Conservation (phyloP, 1,140 invertebrate genomes). For the Macrostomum lignano region DNA sequence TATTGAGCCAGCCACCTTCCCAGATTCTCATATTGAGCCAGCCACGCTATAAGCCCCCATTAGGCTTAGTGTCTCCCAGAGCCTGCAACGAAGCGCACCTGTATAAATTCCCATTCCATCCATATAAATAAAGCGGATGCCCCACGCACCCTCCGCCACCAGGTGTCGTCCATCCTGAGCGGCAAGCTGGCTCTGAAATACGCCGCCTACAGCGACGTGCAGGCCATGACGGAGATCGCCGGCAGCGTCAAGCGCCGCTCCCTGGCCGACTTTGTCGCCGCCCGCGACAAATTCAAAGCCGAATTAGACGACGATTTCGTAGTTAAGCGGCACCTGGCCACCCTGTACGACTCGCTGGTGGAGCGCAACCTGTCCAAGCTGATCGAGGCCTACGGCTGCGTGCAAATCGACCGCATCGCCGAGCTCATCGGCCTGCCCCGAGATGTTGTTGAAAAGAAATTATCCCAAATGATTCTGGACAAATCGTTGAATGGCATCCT, state of each 20-base stretch:
- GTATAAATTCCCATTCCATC: no score
- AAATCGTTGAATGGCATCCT: slow-evolving; percentile 72
- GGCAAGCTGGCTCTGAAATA: slow-evolving; percentile 89
- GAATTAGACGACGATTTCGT: slow-evolving; percentile 84
- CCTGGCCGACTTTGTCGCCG: slow-evolving; percentile 61
- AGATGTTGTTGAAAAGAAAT: slow-evolving; percentile 76
- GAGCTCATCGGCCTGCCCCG: slow-evolving; percentile 54
- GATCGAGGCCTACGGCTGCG: slow-evolving; percentile 87
- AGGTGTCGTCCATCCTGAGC: slow-evolving; percentile 60
- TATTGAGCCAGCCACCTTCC: no score
- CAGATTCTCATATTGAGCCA: no score
- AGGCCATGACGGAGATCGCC: slow-evolving; percentile 88
- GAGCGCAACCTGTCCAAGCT: slow-evolving; percentile 94
- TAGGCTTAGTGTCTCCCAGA: no score
- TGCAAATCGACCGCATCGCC: slow-evolving; percentile 57
- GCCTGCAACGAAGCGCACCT: no score
- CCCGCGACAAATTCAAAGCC: slow-evolving; percentile 38
- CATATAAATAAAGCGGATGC: no score
- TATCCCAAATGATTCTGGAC: slow-evolving; percentile 98
- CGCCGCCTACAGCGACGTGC: slow-evolving; percentile 64
- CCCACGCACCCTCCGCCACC: no score
- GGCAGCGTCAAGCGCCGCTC: slow-evolving; percentile 79
- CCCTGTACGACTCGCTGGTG: slow-evolving; percentile 83
- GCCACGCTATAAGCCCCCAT: no score
- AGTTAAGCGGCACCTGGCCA: slow-evolving; percentile 71